Evolutionary conservation across 35 echinoderm and acorn worm genomes (phyloP).

Genomic region (Ptychodera flava): DNA sequence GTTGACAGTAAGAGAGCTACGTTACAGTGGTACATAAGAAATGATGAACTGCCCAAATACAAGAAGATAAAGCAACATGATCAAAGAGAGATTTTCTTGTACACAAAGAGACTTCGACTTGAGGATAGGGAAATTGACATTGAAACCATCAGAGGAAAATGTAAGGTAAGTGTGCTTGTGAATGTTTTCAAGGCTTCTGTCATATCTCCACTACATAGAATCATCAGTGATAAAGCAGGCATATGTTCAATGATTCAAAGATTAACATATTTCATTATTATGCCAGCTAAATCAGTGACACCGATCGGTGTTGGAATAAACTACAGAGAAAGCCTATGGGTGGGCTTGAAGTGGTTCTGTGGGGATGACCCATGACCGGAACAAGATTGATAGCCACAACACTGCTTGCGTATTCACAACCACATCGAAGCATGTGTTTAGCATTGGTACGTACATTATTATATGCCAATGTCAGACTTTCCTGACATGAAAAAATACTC

Average conservation of each 20-base stretch:
- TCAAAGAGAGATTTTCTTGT: constrained; percentile 48
- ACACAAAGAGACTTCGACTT: constrained; percentile 15
- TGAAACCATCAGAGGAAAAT: constrained; percentile 79
- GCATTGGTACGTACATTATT: too few relatives aligned
- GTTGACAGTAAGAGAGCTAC: constrained; percentile 44
- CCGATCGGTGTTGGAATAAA: not conserved
- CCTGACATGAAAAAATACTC: too few relatives aligned
- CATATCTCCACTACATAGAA: too few relatives aligned
- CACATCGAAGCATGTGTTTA: too few relatives aligned
- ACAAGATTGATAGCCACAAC: too few relatives aligned
- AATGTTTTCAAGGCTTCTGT: not conserved
- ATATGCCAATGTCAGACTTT: too few relatives aligned
- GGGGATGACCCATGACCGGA: not conserved
- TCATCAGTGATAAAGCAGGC: too few relatives aligned
- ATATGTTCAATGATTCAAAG: constrained; percentile 9
- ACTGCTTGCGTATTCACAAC: too few relatives aligned
- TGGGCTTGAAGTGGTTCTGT: not conserved
- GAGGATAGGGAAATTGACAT: constrained; percentile 58
- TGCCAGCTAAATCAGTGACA: too few relatives aligned
- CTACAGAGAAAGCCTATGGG: not conserved
- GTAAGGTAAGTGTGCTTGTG: constrained; percentile 37
- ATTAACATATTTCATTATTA: not conserved
- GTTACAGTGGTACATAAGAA: constrained; percentile 76
- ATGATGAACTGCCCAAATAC: constrained; percentile 37
- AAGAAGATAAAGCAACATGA: not conserved